phyloP scores from a whole-genome alignment of 2,888 invertebrate species.

The Cryptocephalus primarius region DNA sequence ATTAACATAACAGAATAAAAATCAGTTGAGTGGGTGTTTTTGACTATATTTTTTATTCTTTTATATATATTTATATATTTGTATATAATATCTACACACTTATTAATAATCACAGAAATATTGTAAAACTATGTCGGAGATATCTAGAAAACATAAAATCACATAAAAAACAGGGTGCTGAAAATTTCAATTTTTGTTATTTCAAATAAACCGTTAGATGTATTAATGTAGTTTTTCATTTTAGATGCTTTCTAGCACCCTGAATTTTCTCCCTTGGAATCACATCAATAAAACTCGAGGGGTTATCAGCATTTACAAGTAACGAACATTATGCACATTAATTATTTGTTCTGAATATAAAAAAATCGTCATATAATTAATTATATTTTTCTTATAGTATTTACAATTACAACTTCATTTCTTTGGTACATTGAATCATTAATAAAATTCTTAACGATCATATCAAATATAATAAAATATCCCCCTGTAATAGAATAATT shows the following conservation, averaged over 20 bases:
- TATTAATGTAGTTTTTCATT: too few relatives aligned
- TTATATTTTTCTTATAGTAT: conserved; percentile 1
- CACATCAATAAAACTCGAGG: conserved; percentile 5
- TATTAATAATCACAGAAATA: conserved; percentile 36
- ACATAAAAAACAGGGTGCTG: conserved; percentile 7
- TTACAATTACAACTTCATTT: conserved; percentile 6
- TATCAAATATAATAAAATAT: conserved; percentile 33
- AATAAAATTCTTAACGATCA: conserved; percentile 32
- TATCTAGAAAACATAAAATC: conserved; percentile 17
- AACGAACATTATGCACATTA: neutral
- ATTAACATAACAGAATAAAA: conserved; percentile 9
- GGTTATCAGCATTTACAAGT: conserved; percentile 5
- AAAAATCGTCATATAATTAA: conserved; percentile 17
- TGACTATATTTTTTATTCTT: neutral
- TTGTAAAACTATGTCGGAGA: conserved; percentile 17
- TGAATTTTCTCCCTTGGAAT: neutral
- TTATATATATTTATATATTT: conserved; percentile 3
- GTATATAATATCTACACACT: conserved; percentile 23
- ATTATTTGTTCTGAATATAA: conserved; percentile 6
- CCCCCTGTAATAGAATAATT: conserved; percentile 29
- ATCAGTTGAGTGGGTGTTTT: conserved; percentile 2
- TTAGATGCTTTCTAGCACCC: too few relatives aligned
- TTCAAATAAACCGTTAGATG: too few relatives aligned
- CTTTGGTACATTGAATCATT: conserved; percentile 33
- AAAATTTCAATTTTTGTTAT: neutral